Evolutionary conservation across 1,140 invertebrate species (phyloP), one percentile per base, ranked within the genome.

Genomic region (Lasioglossum baleicum): DNA sequence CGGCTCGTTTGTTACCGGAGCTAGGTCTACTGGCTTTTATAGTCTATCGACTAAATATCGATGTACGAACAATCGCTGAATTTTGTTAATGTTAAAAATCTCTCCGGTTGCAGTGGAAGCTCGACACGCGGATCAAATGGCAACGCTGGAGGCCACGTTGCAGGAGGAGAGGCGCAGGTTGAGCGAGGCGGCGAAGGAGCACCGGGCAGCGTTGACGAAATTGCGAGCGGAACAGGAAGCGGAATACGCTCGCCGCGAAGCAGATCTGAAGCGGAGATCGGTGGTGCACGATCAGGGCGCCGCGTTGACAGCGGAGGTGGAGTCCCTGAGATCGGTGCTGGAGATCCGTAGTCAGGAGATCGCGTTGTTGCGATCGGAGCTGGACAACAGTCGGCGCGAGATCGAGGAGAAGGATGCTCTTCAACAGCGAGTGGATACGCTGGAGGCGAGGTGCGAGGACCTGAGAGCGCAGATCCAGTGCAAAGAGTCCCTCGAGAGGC

Each of bases 291-390:
- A 92, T 66, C 91, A 92, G 15, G 90, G 88, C 2, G 91, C 92
- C 1, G 92, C 93, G 5, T 83, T 95, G 26, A 88, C 93, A 61
- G 94, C 94, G 31, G 95, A 97, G 91, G 95, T 96, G 0, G 95
- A 96, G 72, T 97, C 96, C 0, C 90, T 97, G 66, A 94, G 96
- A 61, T 95, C 95, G 31, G 96, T 97, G 0, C 92, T 97, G 8
- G 96, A 97, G 69, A 88, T 97, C 31, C 96, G 96, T 86, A 95
- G 95, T 90, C 94, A 95, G 1, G 96, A 97, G 91, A 94, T 96
- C 82, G 94, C 95, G 0, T 94, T 95, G 2, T 90, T 97, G 17
- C 93, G 96, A 63, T 95, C 95, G 75, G 94, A 95, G 31, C 94
- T 95, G 60, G 95, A 95, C 17, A 94, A 94, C 7, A 90, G 94